phyloP scores from a whole-genome alignment of 2,797 vertebrate genomes.

The Paguma larvata region DNA sequence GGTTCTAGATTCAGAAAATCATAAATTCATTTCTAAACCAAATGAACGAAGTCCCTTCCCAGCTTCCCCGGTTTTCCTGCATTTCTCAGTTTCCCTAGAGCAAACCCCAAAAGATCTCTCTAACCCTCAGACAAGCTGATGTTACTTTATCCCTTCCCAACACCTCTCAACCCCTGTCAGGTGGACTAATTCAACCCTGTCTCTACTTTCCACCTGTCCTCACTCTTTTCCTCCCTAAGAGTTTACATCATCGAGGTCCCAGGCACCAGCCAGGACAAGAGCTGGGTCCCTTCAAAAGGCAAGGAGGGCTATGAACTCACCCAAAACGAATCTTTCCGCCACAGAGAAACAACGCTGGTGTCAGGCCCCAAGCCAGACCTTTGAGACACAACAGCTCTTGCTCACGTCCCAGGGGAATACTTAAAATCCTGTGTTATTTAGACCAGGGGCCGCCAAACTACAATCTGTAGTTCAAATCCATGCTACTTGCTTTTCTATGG shows the following conservation, averaged over 20 bases:
- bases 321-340: background rate
- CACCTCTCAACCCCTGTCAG: background rate
- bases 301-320: background rate
- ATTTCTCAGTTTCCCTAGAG: background rate
- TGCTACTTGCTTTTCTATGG: background rate
- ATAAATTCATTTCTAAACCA: background rate
- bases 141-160: background rate
- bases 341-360: background rate
- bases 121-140: background rate
- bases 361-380: background rate
- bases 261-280: background rate
- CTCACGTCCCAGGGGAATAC: background rate
- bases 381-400: background rate
- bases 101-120: background rate
- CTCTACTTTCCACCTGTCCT: background rate
- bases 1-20: background rate
- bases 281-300: background rate
- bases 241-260: background rate
- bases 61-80: background rate
- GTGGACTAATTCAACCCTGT: background rate
- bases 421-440: background rate
- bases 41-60: background rate
- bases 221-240: background rate
- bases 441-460: background rate
- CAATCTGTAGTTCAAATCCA: background rate